Evolutionary conservation across 1,140 invertebrate genomes (phyloP).

Genomic region (Anoplophora glabripennis): DNA sequence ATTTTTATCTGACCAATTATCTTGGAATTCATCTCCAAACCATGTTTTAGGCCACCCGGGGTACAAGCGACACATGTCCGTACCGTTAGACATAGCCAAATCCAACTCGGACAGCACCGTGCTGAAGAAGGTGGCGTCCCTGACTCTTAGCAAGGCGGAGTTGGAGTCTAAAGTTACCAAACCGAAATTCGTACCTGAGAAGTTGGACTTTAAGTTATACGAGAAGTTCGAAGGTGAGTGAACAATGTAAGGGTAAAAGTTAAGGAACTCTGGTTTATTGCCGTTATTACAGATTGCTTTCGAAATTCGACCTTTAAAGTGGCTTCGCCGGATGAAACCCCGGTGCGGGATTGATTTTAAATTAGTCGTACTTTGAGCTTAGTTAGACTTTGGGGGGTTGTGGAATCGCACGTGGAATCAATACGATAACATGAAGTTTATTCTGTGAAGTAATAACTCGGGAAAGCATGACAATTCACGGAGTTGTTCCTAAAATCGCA

Average conservation of each 20-base stretch:
- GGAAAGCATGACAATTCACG: too few species aligned
- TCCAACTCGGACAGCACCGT: slow-evolving; percentile 54
- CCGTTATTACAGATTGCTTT: not conserved
- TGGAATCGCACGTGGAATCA: too few species aligned
- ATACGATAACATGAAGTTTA: too few species aligned
- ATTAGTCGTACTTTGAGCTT: too few species aligned
- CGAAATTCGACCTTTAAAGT: not conserved
- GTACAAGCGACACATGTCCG: slow-evolving; percentile 46
- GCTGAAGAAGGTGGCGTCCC: slow-evolving; percentile 77
- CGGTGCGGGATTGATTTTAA: too few species aligned
- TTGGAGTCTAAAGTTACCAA: slow-evolving; percentile 60
- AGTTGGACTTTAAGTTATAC: slow-evolving; percentile 76
- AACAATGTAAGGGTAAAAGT: not conserved
- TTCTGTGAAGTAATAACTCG: too few species aligned
- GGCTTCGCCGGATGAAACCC: too few species aligned
- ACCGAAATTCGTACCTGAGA: slow-evolving; percentile 77
- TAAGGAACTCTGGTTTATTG: not conserved
- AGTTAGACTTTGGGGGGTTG: too few species aligned
- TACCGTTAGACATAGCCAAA: slow-evolving; percentile 36
- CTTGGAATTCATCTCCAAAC: too few species aligned
- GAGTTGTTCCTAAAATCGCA: too few species aligned
- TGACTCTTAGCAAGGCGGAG: slow-evolving; percentile 68
- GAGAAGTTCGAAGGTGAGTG: slow-evolving; percentile 85
- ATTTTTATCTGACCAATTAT: too few species aligned
- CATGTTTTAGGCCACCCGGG: slow-evolving; percentile 28